A percentile compares a stretch with the other conserved stretches of the same genome.
Conservation (phyloP, 2,888 invertebrate species). For the Stenchaetothrips biformis region DNA sequence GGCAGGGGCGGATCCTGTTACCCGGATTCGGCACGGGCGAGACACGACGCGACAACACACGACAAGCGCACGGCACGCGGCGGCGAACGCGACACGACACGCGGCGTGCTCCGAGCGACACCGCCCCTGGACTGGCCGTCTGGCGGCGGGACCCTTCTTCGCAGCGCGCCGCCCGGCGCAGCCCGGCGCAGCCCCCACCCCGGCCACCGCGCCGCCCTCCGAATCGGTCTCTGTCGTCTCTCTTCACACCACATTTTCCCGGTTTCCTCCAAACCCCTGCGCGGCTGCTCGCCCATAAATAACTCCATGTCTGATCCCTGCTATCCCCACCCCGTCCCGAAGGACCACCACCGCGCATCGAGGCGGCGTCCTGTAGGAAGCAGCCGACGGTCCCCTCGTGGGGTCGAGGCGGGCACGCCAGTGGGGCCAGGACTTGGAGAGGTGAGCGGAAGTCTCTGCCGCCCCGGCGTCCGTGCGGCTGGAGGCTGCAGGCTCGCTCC, state of each 20-base stretch:
- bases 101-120: background rate
- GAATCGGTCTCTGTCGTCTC: conserved; percentile 8
- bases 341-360: too few relatives aligned
- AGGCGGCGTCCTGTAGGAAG: background rate
- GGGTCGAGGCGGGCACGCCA: background rate
- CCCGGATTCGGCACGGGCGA: background rate
- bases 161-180: background rate
- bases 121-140: conserved; percentile 9
- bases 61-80: background rate
- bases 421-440: background rate
- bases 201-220: background rate
- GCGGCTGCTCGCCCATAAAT: conserved; percentile 20
- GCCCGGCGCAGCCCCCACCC: background rate
- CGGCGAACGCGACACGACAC: background rate
- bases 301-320: conserved; percentile 22
- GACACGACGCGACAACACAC: background rate
- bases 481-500: too few relatives aligned
- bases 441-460: background rate
- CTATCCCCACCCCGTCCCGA: background rate
- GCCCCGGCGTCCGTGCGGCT: too few relatives aligned
- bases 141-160: background rate
- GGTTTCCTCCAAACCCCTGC: conserved; percentile 20
- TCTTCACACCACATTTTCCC: conserved; percentile 24
- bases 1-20: too few relatives aligned
- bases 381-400: background rate